A percentile compares a stretch with the other conserved stretches of the same genome.
Evolutionary conservation across 1,140 invertebrate genomes (phyloP).

Genomic region (Papilio machaon): DNA sequence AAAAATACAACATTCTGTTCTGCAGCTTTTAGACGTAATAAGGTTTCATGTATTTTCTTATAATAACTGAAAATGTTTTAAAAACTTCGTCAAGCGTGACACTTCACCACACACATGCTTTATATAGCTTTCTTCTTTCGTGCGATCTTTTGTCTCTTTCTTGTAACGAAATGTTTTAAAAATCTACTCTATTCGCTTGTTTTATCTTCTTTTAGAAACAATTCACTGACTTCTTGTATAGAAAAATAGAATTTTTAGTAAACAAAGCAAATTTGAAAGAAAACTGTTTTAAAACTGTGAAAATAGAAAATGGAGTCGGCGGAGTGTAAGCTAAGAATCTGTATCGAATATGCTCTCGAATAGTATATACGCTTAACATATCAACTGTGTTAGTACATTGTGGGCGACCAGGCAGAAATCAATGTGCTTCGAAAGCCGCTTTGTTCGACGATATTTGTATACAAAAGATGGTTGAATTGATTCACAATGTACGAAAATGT

Average conservation of each 20-base stretch:
- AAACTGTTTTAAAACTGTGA: neutral
- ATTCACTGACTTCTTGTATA: neutral
- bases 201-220: neutral
- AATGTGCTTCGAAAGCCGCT: neutral
- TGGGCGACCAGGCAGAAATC: conserved; percentile 7
- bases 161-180: neutral
- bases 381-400: neutral
- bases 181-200: neutral
- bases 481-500: neutral
- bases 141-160: neutral
- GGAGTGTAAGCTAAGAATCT: neutral
- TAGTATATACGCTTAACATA: conserved; percentile 13
- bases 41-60: conserved; percentile 9
- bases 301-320: neutral
- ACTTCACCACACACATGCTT: neutral
- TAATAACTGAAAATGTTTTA: neutral
- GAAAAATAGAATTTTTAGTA: neutral
- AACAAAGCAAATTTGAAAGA: neutral
- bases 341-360: conserved; percentile 9
- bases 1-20: neutral
- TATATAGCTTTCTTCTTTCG: neutral
- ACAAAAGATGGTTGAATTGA: neutral
- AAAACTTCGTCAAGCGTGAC: neutral
- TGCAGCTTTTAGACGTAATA: conserved; percentile 7
- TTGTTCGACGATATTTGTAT: neutral